Conservation (phyloP, 2,113 vertebrate species). For the Atrichornis clamosus region DNA sequence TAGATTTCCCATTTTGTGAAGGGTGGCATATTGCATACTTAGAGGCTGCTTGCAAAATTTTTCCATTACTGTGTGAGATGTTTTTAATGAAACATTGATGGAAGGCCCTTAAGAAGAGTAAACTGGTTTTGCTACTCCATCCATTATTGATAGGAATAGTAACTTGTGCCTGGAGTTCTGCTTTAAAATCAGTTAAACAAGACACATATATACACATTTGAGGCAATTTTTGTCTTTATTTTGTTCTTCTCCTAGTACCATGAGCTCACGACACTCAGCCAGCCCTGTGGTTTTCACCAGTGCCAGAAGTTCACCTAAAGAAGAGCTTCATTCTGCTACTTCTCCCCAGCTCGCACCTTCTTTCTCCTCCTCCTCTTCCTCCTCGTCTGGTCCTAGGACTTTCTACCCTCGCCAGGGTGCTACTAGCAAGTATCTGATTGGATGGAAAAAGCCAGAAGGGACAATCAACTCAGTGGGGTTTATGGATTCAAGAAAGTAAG, state of each 20-base stretch:
- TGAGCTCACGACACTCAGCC: slow-evolving; percentile 87
- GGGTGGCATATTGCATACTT: not conserved
- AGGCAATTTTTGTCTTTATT: slow-evolving; percentile 46
- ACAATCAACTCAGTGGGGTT: slow-evolving; percentile 99
- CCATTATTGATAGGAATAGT: not conserved
- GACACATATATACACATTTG: not conserved
- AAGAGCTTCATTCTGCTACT: slow-evolving; percentile 85
- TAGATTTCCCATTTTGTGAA: not conserved
- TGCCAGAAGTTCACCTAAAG: slow-evolving; percentile 89
- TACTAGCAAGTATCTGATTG: slow-evolving; percentile 98
- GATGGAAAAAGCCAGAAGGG: slow-evolving; percentile 98
- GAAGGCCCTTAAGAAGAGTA: not conserved
- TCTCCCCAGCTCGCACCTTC: slow-evolving; percentile 80
- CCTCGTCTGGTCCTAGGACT: slow-evolving; percentile 89
- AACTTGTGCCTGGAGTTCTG: not conserved
- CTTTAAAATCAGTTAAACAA: not conserved
- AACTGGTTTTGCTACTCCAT: not conserved
- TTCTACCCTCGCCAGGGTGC: slow-evolving; percentile 99
- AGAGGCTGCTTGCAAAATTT: not conserved
- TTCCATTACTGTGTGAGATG: not conserved
- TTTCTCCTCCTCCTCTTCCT: slow-evolving; percentile 88
- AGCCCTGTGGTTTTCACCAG: slow-evolving; percentile 82
- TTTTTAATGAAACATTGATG: not conserved
- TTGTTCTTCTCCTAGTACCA: slow-evolving; percentile 70
- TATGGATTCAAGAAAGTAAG: slow-evolving; percentile 98